Evolutionary conservation across 2,797 vertebrate species (phyloP), one percentile per base, ranked within the genome.

Genomic region (Iguana delicatissima): DNA sequence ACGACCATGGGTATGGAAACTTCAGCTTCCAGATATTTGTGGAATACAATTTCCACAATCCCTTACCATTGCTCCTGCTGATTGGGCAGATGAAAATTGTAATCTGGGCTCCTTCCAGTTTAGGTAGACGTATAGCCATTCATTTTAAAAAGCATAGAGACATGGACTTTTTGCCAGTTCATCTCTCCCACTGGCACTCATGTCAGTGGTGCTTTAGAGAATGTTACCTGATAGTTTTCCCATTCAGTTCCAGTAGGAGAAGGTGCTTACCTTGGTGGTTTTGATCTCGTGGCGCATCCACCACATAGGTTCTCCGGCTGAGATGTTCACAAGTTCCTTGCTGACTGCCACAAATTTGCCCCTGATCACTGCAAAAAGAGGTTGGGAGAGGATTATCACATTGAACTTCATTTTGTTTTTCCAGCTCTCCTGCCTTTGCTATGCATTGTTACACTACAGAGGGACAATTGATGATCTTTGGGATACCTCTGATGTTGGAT

Each of bases 201-300:
- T 29, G 42, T 55, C 32, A 52, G 52, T 29, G 69, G 6, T 52
- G 14, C 62, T 59, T 59, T 73, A 62, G 35, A n/a, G 26, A 18
- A 59, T 72, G 42, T 24, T n/a, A 57, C 32, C 42, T 57, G 38
- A 29, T 46, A 64, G 52, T 6, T 62, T 7, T 42, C n/a, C 12
- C n/a, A 20, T 5, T 32, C 13, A 55, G 16, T 77, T 82, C n/a
- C n/a, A 79, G 16, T 72, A 80, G 59, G 80, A 59, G 76, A 18
- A 74, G 0, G 16, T 84, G n/a, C 50, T 84, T 96, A 97, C 97
- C 96, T 97, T 97, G 85, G 89, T 96, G 80, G 93, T 94, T 90
- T 97, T 96, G 88, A 97, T 94, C 88, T 96, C 92, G 67, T 96
- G 95, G 88, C 89, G 94, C 9, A 74, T 83, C 91, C 83, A 87